Percentiles rank a stretch among this genome's conserved stretches.
Evolutionary conservation across 2,888 invertebrate species (phyloP).

Genomic region (Amphiduros pacificus): DNA sequence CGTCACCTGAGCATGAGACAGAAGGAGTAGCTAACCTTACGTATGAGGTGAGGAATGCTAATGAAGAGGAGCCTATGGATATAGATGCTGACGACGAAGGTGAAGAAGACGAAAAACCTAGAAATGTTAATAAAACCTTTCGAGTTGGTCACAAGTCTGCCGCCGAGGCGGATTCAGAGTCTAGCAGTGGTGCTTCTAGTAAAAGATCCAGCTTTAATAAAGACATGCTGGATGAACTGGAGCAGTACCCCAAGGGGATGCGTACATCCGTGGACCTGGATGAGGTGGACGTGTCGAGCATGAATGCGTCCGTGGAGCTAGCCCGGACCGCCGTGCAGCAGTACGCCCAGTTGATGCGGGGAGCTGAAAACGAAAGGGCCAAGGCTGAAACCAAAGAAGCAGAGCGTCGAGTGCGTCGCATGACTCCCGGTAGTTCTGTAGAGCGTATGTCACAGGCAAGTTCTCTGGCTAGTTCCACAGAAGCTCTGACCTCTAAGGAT

Average conservation of each 20-base stretch:
- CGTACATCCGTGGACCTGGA: conserved; percentile 18
- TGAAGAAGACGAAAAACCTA: too few species aligned
- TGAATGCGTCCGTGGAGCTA: conserved; percentile 25
- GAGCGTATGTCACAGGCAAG: conserved; percentile 1
- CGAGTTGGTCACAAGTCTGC: too few species aligned
- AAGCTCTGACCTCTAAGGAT: background rate
- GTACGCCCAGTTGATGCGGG: conserved; percentile 30
- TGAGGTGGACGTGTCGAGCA: conserved; percentile 2
- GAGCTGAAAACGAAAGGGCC: conserved; percentile 22
- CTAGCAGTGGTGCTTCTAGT: background rate
- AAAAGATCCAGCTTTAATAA: background rate
- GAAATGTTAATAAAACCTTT: too few species aligned
- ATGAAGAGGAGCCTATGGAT: background rate
- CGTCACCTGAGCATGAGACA: background rate
- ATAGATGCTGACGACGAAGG: too few species aligned
- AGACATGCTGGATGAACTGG: background rate
- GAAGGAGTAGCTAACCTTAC: too few species aligned
- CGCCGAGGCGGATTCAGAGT: background rate
- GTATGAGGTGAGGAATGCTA: too few species aligned
- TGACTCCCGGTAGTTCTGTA: too few species aligned
- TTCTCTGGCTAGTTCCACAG: background rate
- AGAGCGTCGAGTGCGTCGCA: background rate
- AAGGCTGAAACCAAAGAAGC: conserved; percentile 1
- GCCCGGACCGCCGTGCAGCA: conserved; percentile 30
- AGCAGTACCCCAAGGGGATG: conserved; percentile 15